phyloP scores from a whole-genome alignment of 1,140 invertebrate species.

The Drosophila sproati region DNA sequence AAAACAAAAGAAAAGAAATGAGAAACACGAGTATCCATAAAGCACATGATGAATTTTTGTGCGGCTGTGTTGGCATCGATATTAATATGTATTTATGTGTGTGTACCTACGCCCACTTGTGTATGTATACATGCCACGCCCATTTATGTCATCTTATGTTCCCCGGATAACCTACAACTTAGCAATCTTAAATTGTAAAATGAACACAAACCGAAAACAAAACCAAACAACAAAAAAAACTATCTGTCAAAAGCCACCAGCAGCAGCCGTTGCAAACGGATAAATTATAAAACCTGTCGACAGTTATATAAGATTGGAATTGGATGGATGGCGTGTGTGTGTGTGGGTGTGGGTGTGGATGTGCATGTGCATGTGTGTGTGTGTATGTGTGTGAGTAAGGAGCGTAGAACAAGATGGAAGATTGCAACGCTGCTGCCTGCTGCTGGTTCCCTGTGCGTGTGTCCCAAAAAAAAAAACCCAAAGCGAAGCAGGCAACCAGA shows the following conservation, averaged over 20 bases:
- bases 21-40: conserved; percentile 34
- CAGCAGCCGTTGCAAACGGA: background rate
- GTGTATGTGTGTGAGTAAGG: background rate
- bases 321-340: background rate
- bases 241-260: conserved; percentile 27
- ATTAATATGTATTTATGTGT: conserved; percentile 30
- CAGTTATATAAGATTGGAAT: background rate
- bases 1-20: conserved; percentile 19
- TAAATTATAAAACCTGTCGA: background rate
- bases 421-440: conserved; percentile 22
- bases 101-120: conserved; percentile 15
- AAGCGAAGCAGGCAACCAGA: conserved; percentile 36
- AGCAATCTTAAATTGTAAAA: conserved; percentile 8
- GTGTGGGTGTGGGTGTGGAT: background rate
- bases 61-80: conserved; percentile 32
- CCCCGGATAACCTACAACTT: conserved; percentile 18
- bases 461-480: background rate
- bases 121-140: conserved; percentile 21
- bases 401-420: background rate
- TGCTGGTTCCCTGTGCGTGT: conserved; percentile 33
- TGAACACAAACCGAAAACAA: background rate
- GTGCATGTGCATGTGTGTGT: background rate
- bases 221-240: background rate
- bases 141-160: conserved; percentile 13
- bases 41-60: conserved; percentile 2